Base-by-base conservation (phyloP, 2,113 vertebrate species). In the Callaeas wilsoni region DNA sequence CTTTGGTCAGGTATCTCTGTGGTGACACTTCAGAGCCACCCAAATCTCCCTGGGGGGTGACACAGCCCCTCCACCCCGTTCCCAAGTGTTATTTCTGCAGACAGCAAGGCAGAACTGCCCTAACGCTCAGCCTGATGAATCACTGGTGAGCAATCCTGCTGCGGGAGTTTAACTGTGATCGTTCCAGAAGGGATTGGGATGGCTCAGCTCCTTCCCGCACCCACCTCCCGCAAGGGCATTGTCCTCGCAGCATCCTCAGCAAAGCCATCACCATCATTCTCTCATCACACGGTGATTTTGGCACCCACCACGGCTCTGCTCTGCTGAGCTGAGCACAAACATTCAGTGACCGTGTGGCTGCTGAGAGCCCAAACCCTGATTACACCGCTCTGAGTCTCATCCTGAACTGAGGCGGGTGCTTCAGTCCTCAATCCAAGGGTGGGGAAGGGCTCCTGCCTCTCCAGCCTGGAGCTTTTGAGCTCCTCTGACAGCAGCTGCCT, bases 121-220 rank as follows among this genome's bases (percentile, higher is more conserved):
- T 30, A 57, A 65, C 7, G 11, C 42, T 15, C 59, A 49, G 50
- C 68, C 77, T 84, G 80, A 78, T 93, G 94, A 94, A 84, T 93
- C 93, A 96, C 64, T 19, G 44, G 47, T 93, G 96, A 95, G 93
- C 93, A 94, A 96, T 93, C 65, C 92, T 35, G 69, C 87, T 2
- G 4, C 25, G 0, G 29, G 64, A 89, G 18, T 30, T 90, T 87
- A 95, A 93, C 94, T n/a, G 1, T 15, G 10, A 63, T 20, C 47
- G 0, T 75, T 81, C 95, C 93, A 59, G 74, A 13, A 55, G 30
- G 81, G 56, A 78, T n/a, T 30, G 10, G 77, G 47, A 6, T 0
- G 20, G 59, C 49, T 84, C 87, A 13, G 44, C 44, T 78, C 67
- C 84, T 70, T 81, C 47, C 86, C 1, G 8, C 70, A 29, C 33